Evolutionary conservation across 2,888 invertebrate genomes (phyloP), one percentile per base, ranked within the genome.

Genomic region (Pterostichus niger): DNA sequence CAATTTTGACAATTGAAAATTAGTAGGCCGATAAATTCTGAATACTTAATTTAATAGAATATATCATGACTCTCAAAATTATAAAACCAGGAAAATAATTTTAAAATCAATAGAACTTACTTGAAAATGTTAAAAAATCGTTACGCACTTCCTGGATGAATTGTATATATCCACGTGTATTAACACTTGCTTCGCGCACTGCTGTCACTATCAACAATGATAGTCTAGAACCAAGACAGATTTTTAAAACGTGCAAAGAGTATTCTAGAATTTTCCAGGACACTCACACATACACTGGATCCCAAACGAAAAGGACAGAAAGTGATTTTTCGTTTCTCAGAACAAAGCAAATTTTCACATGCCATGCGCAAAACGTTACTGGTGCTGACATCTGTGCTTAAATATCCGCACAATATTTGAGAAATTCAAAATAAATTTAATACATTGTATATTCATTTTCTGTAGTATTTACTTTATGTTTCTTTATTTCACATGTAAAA

Each of bases 241-340:
- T 40, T 31, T 49, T 71, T 24, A 82, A 75, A 82, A 82, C 75
- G 75, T 82, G 75, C 59, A 33, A 33, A 10, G 40, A 68, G 33
- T 61, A 61, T 82, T 82, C 82, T 75, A 82, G 82, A 82, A 82
- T 46, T 82, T 82, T 82, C 75, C 82, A 75, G 46, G 4, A 31
- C 44, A 17, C 40, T 40, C 7, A 13, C 35, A 64, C 33, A 13
- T n/a, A 10, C 56, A 24, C 15, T 13, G 0, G 1, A 56, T 15
- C 61, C 13, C 24, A 71, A 31, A 31, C 13, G 75, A 75, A 49
- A 77, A 77, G 56, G 56, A 54, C 13, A 52, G 54, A 56, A 13
- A 77, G 35, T 77, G 54, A 77, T 56, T 77, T 77, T 77, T 56
- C 54, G 35, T 77, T 56, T 56, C 54, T 54, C 54, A 7, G 17